Evolutionary conservation across 2,113 vertebrate species (phyloP).

Genomic region (Cyanocitta stelleri): DNA sequence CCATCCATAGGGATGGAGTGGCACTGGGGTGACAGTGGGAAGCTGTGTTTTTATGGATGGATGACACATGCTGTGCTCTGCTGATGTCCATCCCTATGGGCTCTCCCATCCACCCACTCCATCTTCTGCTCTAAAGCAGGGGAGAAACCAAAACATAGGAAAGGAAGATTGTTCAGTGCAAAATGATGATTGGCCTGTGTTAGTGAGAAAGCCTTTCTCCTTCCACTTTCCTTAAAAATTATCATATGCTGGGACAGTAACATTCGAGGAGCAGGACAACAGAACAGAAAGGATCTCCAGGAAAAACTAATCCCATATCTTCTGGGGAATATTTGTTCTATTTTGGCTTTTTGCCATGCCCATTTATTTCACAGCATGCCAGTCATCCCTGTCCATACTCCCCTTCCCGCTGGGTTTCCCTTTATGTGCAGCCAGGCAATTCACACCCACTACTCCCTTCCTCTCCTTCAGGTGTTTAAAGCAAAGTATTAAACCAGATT

Average conservation of each 20-base stretch:
- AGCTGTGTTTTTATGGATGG: neutral
- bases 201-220: neutral
- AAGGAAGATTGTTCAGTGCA: neutral
- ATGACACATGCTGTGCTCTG: neutral
- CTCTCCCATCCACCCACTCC: neutral
- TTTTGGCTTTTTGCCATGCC: neutral
- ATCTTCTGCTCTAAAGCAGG: neutral
- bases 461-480: neutral
- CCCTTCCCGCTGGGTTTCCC: neutral
- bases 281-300: neutral
- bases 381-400: neutral
- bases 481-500: neutral
- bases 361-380: neutral
- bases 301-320: neutral
- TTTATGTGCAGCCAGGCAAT: neutral
- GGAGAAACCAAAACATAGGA: neutral
- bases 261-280: neutral
- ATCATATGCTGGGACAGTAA: neutral
- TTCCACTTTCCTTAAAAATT: neutral
- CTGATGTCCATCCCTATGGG: neutral
- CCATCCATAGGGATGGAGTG: neutral
- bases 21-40: fast-evolving
- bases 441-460: neutral
- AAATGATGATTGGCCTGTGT: neutral
- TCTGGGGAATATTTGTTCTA: neutral